These are phyloP conservation scores for Bursaphelenchus mucronatus DNA, from an alignment of 1,140 invertebrate species.

Conservation along the genomic window DNA sequence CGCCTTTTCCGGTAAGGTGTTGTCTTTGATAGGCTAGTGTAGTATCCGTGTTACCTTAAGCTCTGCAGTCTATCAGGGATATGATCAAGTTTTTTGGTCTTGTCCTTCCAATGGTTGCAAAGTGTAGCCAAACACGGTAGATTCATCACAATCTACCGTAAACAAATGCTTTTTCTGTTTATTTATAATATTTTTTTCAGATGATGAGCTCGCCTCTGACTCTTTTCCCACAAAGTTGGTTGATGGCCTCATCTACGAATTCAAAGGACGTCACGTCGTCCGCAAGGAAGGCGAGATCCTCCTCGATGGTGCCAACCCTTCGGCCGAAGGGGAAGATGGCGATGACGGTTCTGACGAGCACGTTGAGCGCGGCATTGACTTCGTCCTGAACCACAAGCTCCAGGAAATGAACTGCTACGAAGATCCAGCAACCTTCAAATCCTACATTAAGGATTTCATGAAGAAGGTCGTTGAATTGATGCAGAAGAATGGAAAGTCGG, in stretches of 20 bases:
- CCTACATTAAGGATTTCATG: constrained; percentile 92
- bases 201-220: constrained; percentile 96
- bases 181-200: constrained; percentile 28
- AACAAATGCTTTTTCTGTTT: no score
- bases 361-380: constrained; percentile 73
- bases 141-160: no score
- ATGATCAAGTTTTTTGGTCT: constrained; percentile 46
- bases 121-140: neutral
- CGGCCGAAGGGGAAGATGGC: constrained; percentile 74
- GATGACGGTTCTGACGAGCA: constrained; percentile 76
- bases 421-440: constrained; percentile 71
- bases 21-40: constrained; percentile 16
- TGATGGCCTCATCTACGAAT: constrained; percentile 86
- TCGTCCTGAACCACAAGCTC: constrained; percentile 85
- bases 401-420: constrained; percentile 72
- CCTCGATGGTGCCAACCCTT: constrained; percentile 82
- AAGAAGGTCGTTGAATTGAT: constrained; percentile 68
- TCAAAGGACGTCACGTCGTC: constrained; percentile 77
- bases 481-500: constrained; percentile 76
- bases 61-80: constrained; percentile 28
- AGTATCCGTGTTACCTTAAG: constrained; percentile 43
- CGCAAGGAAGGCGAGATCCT: constrained; percentile 74
- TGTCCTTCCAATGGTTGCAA: constrained; percentile 17
- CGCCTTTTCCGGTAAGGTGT: constrained; percentile 76
- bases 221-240: constrained; percentile 88